phyloP scores from a whole-genome alignment of 2,888 invertebrate species.

The Cataglyphis albicans region DNA sequence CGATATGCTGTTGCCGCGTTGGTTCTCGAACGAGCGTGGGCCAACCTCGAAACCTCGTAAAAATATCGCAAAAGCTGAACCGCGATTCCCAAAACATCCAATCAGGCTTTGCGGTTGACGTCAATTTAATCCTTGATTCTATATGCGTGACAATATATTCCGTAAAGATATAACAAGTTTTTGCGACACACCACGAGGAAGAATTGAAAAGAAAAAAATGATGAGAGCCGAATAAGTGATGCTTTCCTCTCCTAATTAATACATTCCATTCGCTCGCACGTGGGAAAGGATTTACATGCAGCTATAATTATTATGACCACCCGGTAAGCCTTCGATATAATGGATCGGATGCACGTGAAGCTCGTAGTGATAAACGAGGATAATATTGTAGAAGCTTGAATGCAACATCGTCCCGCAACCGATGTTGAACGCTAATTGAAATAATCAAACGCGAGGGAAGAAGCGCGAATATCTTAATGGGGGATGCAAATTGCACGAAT shows the following conservation, averaged over 20 bases:
- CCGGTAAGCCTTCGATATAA: not conserved
- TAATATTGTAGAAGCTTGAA: slow-evolving; percentile 28
- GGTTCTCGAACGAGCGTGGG: slow-evolving; percentile 54
- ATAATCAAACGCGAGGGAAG: slow-evolving; percentile 51
- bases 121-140: slow-evolving; percentile 27
- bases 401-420: not conserved
- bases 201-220: not conserved
- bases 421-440: slow-evolving; percentile 20
- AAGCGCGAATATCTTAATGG: slow-evolving; percentile 37
- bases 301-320: slow-evolving; percentile 29
- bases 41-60: slow-evolving; percentile 53
- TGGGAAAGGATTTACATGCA: slow-evolving; percentile 45
- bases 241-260: slow-evolving; percentile 40
- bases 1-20: slow-evolving; percentile 57
- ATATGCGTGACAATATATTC: not conserved
- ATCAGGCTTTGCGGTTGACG: slow-evolving; percentile 33
- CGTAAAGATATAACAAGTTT: not conserved
- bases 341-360: slow-evolving; percentile 29
- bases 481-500: not conserved
- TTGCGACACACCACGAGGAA: not conserved
- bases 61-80: slow-evolving; percentile 66
- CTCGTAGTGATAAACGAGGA: slow-evolving; percentile 5
- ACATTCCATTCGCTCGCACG: slow-evolving; percentile 7
- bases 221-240: not conserved
- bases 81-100: slow-evolving; percentile 53